Evolutionary conservation across 64 coral and sea anemone genomes (phyloP).

Genomic region (Anthopleura sola): DNA sequence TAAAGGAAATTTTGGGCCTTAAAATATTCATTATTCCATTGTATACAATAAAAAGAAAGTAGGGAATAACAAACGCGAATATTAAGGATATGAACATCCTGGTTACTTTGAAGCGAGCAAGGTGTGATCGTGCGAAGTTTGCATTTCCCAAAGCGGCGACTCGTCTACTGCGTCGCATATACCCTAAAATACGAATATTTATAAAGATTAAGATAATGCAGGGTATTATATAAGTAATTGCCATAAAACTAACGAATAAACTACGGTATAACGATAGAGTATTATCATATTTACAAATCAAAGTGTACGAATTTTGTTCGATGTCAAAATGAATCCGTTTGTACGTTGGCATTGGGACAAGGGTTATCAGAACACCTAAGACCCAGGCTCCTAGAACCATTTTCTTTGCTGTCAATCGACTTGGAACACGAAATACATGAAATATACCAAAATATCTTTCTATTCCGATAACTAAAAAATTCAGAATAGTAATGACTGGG

Average conservation of each 20-base stretch:
- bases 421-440: neutral
- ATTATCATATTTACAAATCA: neutral
- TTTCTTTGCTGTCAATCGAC: neutral
- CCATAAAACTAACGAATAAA: neutral
- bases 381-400: neutral
- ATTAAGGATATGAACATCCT: neutral
- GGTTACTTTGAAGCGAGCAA: neutral
- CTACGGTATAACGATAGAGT: neutral
- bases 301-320: neutral
- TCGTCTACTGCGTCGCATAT: neutral
- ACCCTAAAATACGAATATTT: neutral
- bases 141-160: neutral
- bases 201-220: neutral
- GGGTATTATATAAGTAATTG: neutral
- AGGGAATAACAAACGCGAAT: slow-evolving; percentile 2
- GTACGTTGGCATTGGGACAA: neutral
- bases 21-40: neutral
- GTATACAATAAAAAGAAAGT: neutral
- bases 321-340: neutral
- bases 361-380: too few species aligned
- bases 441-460: neutral
- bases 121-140: too few species aligned
- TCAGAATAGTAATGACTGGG: neutral
- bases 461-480: neutral
- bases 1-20: neutral